These are phyloP conservation scores for Cephalopterus ornatus DNA, from an alignment of 2,113 vertebrate species.

Conservation along the genomic window DNA sequence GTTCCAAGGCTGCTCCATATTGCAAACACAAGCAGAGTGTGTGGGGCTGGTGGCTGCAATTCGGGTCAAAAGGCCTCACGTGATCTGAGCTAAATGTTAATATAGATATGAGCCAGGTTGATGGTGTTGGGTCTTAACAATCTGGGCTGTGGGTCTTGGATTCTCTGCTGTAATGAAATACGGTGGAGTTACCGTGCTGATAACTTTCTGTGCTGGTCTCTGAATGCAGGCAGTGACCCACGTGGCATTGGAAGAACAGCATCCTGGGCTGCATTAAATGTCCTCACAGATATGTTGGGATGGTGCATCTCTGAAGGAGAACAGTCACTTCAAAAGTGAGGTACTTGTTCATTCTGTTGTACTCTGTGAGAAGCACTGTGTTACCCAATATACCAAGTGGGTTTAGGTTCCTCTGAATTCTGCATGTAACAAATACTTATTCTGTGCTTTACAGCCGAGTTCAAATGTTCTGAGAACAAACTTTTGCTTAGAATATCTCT, in stretches of 20 bases:
- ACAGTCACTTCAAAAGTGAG: neutral
- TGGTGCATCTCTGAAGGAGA: neutral
- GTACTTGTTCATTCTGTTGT: neutral
- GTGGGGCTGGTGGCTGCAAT: neutral
- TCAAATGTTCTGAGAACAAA: neutral
- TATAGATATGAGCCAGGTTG: rapidly evolving
- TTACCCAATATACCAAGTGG: neutral
- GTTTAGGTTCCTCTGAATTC: neutral
- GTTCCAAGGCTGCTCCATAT: neutral
- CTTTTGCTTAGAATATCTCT: neutral
- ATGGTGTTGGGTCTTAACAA: neutral
- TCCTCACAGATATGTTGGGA: neutral
- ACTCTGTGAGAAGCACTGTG: neutral
- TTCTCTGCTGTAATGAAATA: neutral
- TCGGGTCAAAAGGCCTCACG: neutral
- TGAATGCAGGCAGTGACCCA: neutral
- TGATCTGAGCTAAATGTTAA: neutral
- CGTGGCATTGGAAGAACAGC: rapidly evolving
- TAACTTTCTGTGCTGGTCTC: neutral
- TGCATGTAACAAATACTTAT: neutral
- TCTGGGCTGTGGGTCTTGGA: neutral
- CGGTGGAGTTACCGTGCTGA: neutral
- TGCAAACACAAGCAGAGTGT: neutral
- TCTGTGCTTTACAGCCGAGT: neutral
- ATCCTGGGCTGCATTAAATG: neutral